Conservation (phyloP, 2,797 vertebrate species). For the Sphaeramia orbicularis region DNA sequence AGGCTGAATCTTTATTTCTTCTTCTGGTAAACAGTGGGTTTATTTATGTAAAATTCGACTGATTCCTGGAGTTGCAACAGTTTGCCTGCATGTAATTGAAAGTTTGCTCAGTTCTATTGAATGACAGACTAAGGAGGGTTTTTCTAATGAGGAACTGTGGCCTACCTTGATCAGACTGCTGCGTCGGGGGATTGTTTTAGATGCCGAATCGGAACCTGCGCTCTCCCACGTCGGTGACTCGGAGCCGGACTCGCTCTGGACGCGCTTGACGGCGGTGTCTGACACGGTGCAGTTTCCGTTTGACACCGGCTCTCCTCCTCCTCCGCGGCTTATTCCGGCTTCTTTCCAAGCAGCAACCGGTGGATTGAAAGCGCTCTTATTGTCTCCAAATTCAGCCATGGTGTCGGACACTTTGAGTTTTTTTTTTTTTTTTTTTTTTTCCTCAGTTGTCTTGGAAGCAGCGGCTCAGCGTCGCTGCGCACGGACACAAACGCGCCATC, state of each 20-base stretch:
- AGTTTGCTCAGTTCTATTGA: neutral
- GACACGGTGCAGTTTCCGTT: slow-evolving; percentile 89
- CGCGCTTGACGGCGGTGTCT: slow-evolving; percentile 61
- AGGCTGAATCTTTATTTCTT: neutral
- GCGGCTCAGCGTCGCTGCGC: slow-evolving; percentile 29
- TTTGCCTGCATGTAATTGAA: slow-evolving; percentile 1
- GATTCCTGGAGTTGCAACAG: slow-evolving; percentile 8
- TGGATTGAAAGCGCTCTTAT: slow-evolving; percentile 81
- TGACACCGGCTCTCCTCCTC: slow-evolving; percentile 83
- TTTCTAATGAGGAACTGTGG: slow-evolving; percentile 3
- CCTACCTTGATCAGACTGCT: slow-evolving; percentile 96
- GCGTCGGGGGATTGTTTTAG: slow-evolving; percentile 84
- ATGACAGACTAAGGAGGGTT: neutral
- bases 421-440: too few relatives aligned
- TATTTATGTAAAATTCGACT: neutral
- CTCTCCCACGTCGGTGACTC: slow-evolving; percentile 81
- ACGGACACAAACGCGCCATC: slow-evolving; percentile 61
- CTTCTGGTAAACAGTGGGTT: neutral
- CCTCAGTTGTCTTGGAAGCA: slow-evolving; percentile 27
- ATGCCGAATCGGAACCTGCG: slow-evolving; percentile 71
- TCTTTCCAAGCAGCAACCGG: slow-evolving; percentile 85
- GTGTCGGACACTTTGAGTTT: slow-evolving; percentile 33
- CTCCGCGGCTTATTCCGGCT: slow-evolving; percentile 77
- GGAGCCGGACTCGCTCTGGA: slow-evolving; percentile 55
- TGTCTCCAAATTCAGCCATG: slow-evolving; percentile 89